Evolutionary conservation across 1,140 invertebrate species (phyloP).

Genomic region (Heliconius hermathena): DNA sequence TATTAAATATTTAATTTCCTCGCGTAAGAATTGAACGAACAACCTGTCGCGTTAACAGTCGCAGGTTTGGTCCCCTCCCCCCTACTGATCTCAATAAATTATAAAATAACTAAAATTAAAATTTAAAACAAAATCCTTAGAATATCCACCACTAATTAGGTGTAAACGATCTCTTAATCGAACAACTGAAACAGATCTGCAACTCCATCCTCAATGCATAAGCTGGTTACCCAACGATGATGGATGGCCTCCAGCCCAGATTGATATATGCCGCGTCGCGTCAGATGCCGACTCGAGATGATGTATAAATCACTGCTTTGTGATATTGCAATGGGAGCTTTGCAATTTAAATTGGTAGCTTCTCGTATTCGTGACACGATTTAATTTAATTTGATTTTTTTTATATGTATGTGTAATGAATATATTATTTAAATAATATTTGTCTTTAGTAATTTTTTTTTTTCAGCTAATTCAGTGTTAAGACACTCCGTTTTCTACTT

Average conservation of each 20-base stretch:
- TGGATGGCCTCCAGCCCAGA: slow-evolving; percentile 40
- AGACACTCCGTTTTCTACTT: no score
- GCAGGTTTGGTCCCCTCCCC: no score
- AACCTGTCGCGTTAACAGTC: no score
- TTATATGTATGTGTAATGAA: not conserved
- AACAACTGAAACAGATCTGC: slow-evolving; percentile 39
- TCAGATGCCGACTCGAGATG: slow-evolving; percentile 37
- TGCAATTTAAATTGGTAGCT: slow-evolving; percentile 22
- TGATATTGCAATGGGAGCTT: slow-evolving; percentile 18
- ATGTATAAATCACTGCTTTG: slow-evolving; percentile 43
- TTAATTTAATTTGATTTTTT: not conserved
- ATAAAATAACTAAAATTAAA: not conserved
- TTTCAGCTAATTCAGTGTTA: no score
- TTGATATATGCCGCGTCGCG: slow-evolving; percentile 46
- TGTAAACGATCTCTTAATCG: slow-evolving; percentile 4
- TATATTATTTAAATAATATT: not conserved
- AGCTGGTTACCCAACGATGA: slow-evolving; percentile 43
- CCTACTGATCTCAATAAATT: no score
- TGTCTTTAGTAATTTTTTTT: no score
- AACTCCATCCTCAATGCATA: slow-evolving; percentile 34
- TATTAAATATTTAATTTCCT: no score
- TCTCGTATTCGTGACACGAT: not conserved
- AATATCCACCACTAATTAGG: not conserved
- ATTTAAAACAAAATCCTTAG: not conserved
- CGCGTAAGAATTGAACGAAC: no score